A percentile compares a stretch with the other conserved stretches of the same genome.
Evolutionary conservation across 2,797 vertebrate genomes (phyloP).

Genomic region (Sylvilagus floridanus): DNA sequence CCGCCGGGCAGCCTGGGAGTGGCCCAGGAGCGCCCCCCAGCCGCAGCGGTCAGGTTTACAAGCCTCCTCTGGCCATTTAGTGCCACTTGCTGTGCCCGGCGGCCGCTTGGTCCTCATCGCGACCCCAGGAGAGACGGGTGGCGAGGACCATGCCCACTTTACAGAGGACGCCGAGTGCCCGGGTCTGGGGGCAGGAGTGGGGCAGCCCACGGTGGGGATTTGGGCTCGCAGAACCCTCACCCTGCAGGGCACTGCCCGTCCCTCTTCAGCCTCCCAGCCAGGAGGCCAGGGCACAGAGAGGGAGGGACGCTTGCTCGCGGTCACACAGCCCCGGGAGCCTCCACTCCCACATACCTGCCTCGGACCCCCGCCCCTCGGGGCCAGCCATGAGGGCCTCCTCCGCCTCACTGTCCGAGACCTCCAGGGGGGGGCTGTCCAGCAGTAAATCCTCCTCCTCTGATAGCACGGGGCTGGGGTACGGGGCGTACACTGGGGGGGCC

Average conservation of each 20-base stretch:
- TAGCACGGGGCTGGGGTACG: slow-evolving; percentile 78
- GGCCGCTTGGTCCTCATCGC: not conserved
- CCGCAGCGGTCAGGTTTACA: not conserved
- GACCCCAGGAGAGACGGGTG: not conserved
- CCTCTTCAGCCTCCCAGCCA: not conserved
- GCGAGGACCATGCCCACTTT: not conserved
- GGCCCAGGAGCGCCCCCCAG: too few relatives aligned
- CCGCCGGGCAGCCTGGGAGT: not conserved
- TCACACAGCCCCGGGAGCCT: not conserved
- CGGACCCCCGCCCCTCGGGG: slow-evolving; percentile 63
- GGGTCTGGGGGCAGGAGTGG: too few relatives aligned
- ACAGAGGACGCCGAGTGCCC: not conserved
- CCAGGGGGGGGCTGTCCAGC: slow-evolving; percentile 78
- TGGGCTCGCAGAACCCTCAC: too few relatives aligned
- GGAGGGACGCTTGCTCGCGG: not conserved
- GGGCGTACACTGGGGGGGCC: slow-evolving; percentile 30
- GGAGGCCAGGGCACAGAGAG: not conserved
- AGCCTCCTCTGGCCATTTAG: not conserved
- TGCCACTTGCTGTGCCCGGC: too few relatives aligned
- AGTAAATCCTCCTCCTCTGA: slow-evolving; percentile 83
- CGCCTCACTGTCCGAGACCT: slow-evolving; percentile 86
- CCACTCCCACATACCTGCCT: slow-evolving; percentile 80
- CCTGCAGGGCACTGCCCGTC: too few relatives aligned
- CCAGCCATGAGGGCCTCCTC: slow-evolving; percentile 77
- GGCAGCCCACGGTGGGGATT: too few relatives aligned